Base-by-base conservation (phyloP, 2,113 vertebrate species). In the Coryphaenoides rupestris region DNA sequence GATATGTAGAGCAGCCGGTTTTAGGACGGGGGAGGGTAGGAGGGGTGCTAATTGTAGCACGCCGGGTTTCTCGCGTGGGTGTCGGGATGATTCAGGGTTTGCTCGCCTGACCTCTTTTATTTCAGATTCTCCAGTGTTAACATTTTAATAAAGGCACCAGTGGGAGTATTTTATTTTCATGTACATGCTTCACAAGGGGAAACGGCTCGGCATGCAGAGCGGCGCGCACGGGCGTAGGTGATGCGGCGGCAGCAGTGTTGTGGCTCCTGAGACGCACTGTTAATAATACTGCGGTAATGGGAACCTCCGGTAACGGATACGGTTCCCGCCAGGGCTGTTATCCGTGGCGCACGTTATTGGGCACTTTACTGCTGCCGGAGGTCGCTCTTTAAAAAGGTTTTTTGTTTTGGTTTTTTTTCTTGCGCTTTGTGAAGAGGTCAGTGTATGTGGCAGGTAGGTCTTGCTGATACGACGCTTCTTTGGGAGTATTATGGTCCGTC, bases 11-110 rank as follows among this genome's bases (percentile, higher is more conserved):
- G 52, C 26, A 52, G 33, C 13, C 19, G 24, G 53, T 22, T 56
- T 21, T 45, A 46, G n/a, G n/a, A n/a, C 13, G 33, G 47, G 47
- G n/a, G 47, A 12, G 13, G 33, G 33, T 40, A 12, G 9, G 9
- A 66, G 54, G 33, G 50, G 58, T 13, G 28, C 60, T 65, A 70
- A 62, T 71, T 72, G 45, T 55, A 19, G 26, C 53, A 58, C 21
- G 21, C n/a, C 45, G 15, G n/a, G 15, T 66, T 49, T 62, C 19
- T 40, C 24, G 60, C 7, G 59, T 56, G 28, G 15, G 33, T 68
- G 69, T 69, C 21, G 4, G 33, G 17, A 17, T 64, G 21, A 55
- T 55, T 47, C 12, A 9, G 40, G 54, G 21, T 49, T 60, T 57
- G 52, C 60, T 71, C 10, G 46, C 54, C 12, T 1, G 16, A 55